Evolutionary conservation across 2,797 vertebrate species (phyloP).

Genomic region (Prionace glauca): DNA sequence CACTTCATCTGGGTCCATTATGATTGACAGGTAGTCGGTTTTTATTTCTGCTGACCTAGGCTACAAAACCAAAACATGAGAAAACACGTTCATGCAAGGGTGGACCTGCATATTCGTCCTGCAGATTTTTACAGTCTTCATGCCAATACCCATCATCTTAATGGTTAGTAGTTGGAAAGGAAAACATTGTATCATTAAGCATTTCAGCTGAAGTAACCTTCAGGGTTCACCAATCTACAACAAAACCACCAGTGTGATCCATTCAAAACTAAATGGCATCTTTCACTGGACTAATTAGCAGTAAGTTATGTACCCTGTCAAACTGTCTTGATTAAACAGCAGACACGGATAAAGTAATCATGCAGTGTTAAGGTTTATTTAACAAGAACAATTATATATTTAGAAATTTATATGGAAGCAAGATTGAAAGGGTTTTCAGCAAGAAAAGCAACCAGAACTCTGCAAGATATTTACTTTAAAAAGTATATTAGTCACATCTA

Average conservation of each 20-base stretch:
- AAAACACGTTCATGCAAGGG: neutral
- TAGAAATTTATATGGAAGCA: neutral
- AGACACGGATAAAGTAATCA: conserved; percentile 2
- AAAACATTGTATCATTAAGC: conserved; percentile 35
- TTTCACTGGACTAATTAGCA: conserved; percentile 32
- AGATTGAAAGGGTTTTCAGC: conserved; percentile 1
- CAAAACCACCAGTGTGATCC: conserved; percentile 32
- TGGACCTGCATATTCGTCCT: neutral
- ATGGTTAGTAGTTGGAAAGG: conserved; percentile 33
- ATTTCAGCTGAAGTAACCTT: conserved; percentile 17
- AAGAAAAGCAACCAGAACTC: neutral
- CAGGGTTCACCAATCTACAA: conserved; percentile 24
- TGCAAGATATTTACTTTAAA: neutral
- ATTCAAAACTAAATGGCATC: conserved; percentile 33
- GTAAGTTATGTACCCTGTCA: conserved; percentile 15
- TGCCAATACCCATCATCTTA: conserved; percentile 34
- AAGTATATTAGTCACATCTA: neutral
- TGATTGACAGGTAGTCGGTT: conserved; percentile 80
- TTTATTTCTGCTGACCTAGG: conserved; percentile 62
- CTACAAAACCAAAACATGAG: conserved; percentile 53
- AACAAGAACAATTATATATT: conserved; percentile 37
- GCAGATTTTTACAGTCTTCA: neutral
- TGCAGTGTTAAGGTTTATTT: conserved; percentile 27
- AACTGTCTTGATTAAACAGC: conserved; percentile 17
- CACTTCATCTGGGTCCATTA: conserved; percentile 77